Evolutionary conservation across 2,888 invertebrate species (phyloP).

Genomic region (Scaptomyza tumidula): DNA sequence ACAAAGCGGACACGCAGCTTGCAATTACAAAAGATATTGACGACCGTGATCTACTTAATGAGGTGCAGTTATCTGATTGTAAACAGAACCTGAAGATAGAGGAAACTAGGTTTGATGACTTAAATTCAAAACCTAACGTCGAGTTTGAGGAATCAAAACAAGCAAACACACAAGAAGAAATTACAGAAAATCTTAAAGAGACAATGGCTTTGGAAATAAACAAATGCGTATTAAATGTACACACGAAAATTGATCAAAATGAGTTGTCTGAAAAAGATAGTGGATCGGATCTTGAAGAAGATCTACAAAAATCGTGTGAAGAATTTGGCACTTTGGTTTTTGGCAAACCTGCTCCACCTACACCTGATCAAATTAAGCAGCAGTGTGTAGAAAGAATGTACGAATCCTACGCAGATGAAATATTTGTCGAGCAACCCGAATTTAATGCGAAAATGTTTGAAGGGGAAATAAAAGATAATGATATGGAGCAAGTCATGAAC

Average conservation of each 20-base stretch:
- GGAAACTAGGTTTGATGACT: not conserved
- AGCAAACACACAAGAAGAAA: no score
- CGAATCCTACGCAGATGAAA: conserved; percentile 25
- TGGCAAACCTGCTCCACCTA: not conserved
- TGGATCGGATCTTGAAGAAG: conserved; percentile 37
- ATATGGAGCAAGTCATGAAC: conserved; percentile 10
- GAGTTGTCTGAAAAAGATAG: conserved; percentile 11
- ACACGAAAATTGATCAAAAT: not conserved
- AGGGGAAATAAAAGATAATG: not conserved
- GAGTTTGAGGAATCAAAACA: not conserved
- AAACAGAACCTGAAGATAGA: not conserved
- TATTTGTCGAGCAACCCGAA: conserved; percentile 24
- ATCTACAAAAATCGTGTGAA: conserved; percentile 28
- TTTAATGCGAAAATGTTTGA: conserved; percentile 19
- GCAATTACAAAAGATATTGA: not conserved
- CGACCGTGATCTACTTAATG: not conserved
- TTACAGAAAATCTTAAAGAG: no score
- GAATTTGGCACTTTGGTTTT: conserved; percentile 25
- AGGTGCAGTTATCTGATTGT: not conserved
- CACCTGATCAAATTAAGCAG: conserved; percentile 37
- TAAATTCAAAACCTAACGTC: not conserved
- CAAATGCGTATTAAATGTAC: not conserved
- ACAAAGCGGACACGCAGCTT: not conserved
- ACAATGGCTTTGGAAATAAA: no score
- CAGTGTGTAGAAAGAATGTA: conserved; percentile 50